These are phyloP conservation scores for Ochotona curzoniae DNA, from an alignment of 2,113 vertebrate genomes.

Conservation along the genomic window DNA sequence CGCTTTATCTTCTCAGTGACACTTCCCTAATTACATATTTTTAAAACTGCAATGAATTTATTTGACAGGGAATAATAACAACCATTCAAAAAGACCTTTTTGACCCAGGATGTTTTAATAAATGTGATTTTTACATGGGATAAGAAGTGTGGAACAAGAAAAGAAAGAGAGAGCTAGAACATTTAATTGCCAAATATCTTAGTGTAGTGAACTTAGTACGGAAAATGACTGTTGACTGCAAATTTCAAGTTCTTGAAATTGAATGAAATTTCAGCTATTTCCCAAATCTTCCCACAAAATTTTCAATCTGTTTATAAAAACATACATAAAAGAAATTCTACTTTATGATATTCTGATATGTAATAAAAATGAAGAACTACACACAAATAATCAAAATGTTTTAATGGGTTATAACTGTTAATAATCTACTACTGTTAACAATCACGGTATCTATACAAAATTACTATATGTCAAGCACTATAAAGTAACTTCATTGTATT, in stretches of 20 bases:
- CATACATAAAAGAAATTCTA: background rate
- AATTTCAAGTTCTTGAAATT: constrained; percentile 13
- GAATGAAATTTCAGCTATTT: background rate
- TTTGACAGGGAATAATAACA: background rate
- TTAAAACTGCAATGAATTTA: background rate
- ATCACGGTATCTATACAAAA: background rate
- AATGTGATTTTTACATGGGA: background rate
- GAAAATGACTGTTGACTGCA: background rate
- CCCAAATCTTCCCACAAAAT: background rate
- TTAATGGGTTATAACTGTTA: background rate
- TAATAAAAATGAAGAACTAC: constrained; percentile 35
- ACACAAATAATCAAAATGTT: background rate
- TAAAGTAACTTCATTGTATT: no score
- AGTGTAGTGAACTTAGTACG: background rate
- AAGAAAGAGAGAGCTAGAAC: no score
- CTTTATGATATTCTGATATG: background rate
- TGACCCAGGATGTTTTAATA: background rate
- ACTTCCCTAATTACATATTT: background rate
- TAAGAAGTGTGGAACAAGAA: background rate
- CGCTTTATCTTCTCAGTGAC: background rate
- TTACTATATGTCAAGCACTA: background rate
- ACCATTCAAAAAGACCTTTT: background rate
- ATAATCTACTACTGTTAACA: background rate
- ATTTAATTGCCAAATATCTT: background rate
- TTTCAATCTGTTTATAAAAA: background rate